A percentile compares a stretch with the other conserved stretches of the same genome.
Conservation (phyloP, 2,888 invertebrate species). For the Watsonalla binaria region DNA sequence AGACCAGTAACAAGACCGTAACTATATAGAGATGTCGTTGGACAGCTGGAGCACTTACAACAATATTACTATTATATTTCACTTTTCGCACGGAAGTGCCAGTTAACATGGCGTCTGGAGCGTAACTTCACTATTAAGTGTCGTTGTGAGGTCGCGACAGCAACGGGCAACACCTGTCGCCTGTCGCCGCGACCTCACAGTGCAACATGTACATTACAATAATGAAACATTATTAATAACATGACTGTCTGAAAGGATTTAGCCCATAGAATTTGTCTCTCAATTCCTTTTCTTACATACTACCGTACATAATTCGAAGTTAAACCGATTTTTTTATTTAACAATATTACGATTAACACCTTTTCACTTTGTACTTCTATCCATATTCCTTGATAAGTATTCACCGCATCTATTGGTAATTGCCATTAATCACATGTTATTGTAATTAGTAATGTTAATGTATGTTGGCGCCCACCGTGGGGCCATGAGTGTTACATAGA, state of each 20-base stretch:
- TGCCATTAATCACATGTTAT: constrained; percentile 13
- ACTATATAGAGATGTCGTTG: constrained; percentile 47
- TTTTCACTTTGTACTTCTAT: constrained; percentile 65
- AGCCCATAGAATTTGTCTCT: constrained; percentile 37
- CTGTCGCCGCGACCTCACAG: too few relatives aligned
- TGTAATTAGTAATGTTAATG: constrained; percentile 1
- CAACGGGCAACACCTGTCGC: not conserved
- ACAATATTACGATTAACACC: constrained; percentile 48
- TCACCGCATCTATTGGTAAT: constrained; percentile 32
- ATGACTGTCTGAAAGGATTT: constrained; percentile 19
- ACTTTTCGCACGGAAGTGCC: constrained; percentile 40
- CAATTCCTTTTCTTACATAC: constrained; percentile 67
- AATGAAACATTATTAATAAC: not conserved
- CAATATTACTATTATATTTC: constrained; percentile 23
- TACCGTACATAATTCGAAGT: constrained; percentile 52
- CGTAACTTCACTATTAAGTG: constrained; percentile 15
- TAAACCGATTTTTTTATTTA: constrained; percentile 63
- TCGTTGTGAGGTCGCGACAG: not conserved
- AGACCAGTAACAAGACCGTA: constrained; percentile 55
- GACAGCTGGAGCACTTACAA: constrained; percentile 47
- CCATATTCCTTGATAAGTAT: constrained; percentile 38
- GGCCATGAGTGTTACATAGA: constrained; percentile 11
- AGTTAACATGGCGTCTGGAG: constrained; percentile 37
- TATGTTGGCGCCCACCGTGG: constrained; percentile 30
- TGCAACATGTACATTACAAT: not conserved